Conservation (phyloP, 2,888 invertebrate species). For the Troides oblongomaculatus region DNA sequence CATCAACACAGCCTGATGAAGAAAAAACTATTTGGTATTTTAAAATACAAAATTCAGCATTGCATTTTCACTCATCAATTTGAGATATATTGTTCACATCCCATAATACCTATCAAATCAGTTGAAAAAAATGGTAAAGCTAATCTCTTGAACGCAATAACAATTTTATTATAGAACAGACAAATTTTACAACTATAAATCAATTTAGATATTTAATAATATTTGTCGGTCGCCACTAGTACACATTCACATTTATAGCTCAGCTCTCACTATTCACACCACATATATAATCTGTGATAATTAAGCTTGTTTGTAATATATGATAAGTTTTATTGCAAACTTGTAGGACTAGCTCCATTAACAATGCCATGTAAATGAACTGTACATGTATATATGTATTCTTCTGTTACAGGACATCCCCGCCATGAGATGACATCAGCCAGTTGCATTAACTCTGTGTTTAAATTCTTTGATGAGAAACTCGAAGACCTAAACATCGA, state of each 20-base stretch:
- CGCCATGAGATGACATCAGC: constrained; percentile 87
- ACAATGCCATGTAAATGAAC: background rate
- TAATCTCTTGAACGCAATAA: no score
- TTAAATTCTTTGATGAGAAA: constrained; percentile 79
- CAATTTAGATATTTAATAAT: no score
- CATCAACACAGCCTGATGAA: no score
- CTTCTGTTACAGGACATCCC: constrained; percentile 71
- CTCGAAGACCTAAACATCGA: constrained; percentile 36
- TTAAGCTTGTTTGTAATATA: background rate
- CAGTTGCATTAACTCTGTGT: constrained; percentile 83
- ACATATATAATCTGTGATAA: background rate
- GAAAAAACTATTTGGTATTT: no score
- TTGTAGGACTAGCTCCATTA: background rate
- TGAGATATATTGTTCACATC: no score
- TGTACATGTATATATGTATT: constrained; percentile 1
- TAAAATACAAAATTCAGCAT: no score
- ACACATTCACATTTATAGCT: background rate
- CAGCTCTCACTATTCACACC: background rate
- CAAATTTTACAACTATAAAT: no score
- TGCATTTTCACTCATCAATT: no score
- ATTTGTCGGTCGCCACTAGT: background rate
- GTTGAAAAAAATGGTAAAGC: no score
- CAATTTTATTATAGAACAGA: no score
- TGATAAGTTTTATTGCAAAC: background rate
- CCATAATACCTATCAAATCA: no score